Evolutionary conservation across 2,797 vertebrate genomes (phyloP), one percentile per base, ranked within the genome.

Genomic region (Macroramphosus scolopax): DNA sequence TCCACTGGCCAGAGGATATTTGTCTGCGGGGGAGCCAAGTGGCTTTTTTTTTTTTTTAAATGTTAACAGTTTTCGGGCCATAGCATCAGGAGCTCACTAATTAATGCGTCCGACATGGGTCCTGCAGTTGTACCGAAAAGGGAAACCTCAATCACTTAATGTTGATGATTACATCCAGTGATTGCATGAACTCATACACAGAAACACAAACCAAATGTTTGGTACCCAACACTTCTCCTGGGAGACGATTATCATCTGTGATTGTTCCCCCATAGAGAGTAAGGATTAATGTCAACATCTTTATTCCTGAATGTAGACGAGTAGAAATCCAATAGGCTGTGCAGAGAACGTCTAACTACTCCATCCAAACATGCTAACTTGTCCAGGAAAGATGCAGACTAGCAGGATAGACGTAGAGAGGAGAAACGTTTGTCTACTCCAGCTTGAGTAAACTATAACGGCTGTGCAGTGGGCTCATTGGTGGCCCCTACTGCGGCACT

Each of bases 121-220:
- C 51, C 42, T 33, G 13, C 78, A 59, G 66, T 81, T 54, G 63
- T 74, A 70, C 66, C 72, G 34, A 52, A 65, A 54, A 80, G 81
- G n/a, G n/a, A 56, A 80, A 81, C 74, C 69, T 65, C 65, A 68
- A 81, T 85, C 71, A 63, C 80, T 77, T 84, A 87, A 78, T 78
- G 77, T 81, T 75, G 78, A 84, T 86, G 85, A 82, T 87, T 83
- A 83, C 81, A 80, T 72, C 81, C n/a, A n/a, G 77, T 88, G 88
- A 87, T 82, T 83, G 77, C 50, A 54, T 77, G 77, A 69, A 86
- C 66, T 60, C 81, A 56, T 64, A 53, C 59, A 56, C 53, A 25
- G 35, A 64, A 4, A 28, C n/a, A 12, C 33, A 40, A 35, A 82
- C 71, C 66, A n/a, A n/a, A n/a, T n/a, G n/a, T n/a, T n/a, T n/a